Conservation (phyloP, 1,140 invertebrate genomes). For the Meteorus sp. region DNA sequence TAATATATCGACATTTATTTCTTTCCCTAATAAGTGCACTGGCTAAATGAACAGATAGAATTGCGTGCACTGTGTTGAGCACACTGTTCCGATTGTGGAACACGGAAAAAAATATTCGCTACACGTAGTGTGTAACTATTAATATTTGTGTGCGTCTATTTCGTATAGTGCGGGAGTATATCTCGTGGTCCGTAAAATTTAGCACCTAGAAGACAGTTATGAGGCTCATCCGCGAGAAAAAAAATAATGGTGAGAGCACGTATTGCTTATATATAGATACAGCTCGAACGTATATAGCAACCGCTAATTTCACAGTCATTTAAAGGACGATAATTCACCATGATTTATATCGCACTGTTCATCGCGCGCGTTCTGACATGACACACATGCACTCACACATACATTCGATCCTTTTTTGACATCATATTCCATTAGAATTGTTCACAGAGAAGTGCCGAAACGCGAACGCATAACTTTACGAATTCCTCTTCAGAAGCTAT, state of each 20-base stretch:
- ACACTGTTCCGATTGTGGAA: no score
- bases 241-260: neutral
- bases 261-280: no score
- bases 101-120: no score
- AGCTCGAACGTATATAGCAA: constrained; percentile 33
- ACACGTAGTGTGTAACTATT: no score
- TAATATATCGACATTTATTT: no score
- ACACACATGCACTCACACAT: neutral
- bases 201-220: constrained; percentile 59
- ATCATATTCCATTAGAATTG: constrained; percentile 55
- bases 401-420: constrained; percentile 35
- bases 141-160: neutral
- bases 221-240: constrained; percentile 44
- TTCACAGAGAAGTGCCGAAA: constrained; percentile 24
- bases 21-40: no score
- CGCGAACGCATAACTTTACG: no score
- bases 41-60: neutral
- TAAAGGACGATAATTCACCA: constrained; percentile 55
- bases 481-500: constrained; percentile 9
- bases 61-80: neutral
- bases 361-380: constrained; percentile 1
- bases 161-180: neutral
- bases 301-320: constrained; percentile 61
- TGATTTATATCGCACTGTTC: constrained; percentile 48
- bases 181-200: constrained; percentile 40